phyloP scores from a whole-genome alignment of 1,140 invertebrate genomes.

The Listronotus bonariensis region DNA sequence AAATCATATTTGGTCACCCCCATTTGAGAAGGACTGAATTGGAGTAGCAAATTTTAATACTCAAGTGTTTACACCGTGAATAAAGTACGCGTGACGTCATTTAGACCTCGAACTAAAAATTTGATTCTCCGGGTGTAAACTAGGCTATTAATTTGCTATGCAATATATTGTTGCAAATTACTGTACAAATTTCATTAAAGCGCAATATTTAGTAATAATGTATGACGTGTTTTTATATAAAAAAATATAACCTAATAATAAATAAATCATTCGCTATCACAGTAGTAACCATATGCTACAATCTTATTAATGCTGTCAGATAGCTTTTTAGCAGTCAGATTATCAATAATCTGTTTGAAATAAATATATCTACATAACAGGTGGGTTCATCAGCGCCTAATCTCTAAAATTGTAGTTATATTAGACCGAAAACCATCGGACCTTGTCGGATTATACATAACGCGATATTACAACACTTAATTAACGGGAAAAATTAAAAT shows the following conservation, averaged over 20 bases:
- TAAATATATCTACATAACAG: conserved; percentile 42
- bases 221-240: conserved; percentile 13
- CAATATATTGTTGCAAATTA: too few relatives aligned
- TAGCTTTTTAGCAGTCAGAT: conserved; percentile 42
- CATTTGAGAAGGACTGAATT: too few relatives aligned
- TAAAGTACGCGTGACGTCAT: too few relatives aligned
- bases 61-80: too few relatives aligned
- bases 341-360: conserved; percentile 42
- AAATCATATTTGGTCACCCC: too few relatives aligned
- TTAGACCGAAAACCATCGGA: conserved; percentile 37
- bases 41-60: too few relatives aligned
- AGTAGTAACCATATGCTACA: conserved; percentile 42
- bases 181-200: conserved; percentile 12
- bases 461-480: conserved; percentile 39
- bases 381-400: conserved; percentile 44
- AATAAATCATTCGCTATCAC: conserved; percentile 40
- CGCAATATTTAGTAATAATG: neutral
- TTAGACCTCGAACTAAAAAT: too few relatives aligned
- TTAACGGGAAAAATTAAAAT: conserved; percentile 42
- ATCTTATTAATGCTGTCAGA: conserved; percentile 40
- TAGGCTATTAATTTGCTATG: too few relatives aligned
- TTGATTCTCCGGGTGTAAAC: too few relatives aligned
- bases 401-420: conserved; percentile 39
- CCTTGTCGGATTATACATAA: conserved; percentile 40
- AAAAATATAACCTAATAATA: conserved; percentile 27